Conservation (phyloP, 2,797 vertebrate genomes). For the Pogoniulus pusillus region DNA sequence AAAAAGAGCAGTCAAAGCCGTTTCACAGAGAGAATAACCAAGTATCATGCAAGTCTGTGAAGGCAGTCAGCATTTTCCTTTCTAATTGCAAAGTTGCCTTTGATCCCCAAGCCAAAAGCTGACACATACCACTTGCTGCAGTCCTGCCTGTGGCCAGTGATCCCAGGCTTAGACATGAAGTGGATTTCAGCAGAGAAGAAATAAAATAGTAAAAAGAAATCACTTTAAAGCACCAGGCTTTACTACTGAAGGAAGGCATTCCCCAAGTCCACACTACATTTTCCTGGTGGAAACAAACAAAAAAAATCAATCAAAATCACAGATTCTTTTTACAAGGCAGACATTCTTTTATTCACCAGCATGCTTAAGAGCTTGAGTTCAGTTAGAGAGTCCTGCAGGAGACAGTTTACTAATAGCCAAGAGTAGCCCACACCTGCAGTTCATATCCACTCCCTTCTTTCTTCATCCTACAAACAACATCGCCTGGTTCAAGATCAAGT, state of each 20-base stretch:
- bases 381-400: background rate
- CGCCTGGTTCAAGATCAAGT: background rate
- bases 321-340: background rate
- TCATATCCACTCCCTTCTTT: background rate
- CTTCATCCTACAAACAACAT: background rate
- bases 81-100: background rate
- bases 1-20: background rate
- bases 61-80: background rate
- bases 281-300: background rate
- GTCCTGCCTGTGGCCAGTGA: background rate
- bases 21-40: background rate
- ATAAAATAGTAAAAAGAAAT: background rate
- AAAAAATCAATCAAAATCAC: background rate
- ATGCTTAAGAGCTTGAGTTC: background rate
- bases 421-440: fast-evolving
- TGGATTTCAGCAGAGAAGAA: background rate
- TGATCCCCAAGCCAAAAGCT: background rate
- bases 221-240: background rate
- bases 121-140: background rate
- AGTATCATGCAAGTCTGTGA: background rate
- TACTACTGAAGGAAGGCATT: background rate
- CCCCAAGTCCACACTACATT: background rate
- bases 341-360: background rate
- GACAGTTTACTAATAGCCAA: background rate
- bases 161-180: background rate